Conservation (phyloP, 2,888 invertebrate species). For the Sipunculus nudus region DNA sequence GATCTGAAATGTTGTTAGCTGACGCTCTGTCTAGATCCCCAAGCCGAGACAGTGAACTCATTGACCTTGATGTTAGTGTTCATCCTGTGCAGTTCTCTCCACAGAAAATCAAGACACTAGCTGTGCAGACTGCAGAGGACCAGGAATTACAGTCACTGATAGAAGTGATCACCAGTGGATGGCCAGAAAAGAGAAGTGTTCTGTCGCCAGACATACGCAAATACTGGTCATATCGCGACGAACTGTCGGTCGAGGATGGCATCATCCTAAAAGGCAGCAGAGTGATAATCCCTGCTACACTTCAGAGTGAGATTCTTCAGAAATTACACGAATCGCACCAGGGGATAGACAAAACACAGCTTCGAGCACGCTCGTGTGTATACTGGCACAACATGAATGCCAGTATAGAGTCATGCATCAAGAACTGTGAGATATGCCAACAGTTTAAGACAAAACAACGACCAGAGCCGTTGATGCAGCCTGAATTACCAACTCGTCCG, state of each 20-base stretch:
- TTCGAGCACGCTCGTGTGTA: conserved; percentile 15
- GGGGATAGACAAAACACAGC: conserved; percentile 21
- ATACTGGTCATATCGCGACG: conserved; percentile 25
- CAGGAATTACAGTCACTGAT: conserved; percentile 13
- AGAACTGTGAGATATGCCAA: conserved; percentile 14
- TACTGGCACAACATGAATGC: conserved; percentile 31
- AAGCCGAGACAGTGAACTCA: no score
- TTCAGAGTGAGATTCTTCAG: conserved; percentile 11
- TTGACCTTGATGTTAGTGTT: conserved; percentile 20
- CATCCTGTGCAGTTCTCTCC: conserved; percentile 5
- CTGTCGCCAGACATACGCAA: conserved; percentile 10
- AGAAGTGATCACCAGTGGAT: conserved; percentile 11
- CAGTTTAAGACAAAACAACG: conserved; percentile 13
- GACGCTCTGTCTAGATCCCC: no score
- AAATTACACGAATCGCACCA: conserved; percentile 19
- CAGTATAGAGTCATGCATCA: conserved; percentile 16
- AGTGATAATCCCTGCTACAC: conserved; percentile 16
- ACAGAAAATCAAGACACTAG: conserved; percentile 5
- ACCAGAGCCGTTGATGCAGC: conserved; percentile 5
- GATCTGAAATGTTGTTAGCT: conserved; percentile 28
- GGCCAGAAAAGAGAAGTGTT: no score
- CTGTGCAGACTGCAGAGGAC: conserved; percentile 2
- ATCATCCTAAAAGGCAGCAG: conserved; percentile 26
- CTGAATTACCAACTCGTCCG: conserved; percentile 15
- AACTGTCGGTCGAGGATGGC: conserved; percentile 22